A percentile compares a stretch with the other conserved stretches of the same genome.
These are phyloP conservation scores for Eupeodes latifasciatus DNA, from an alignment of 2,888 invertebrate species.

Conservation along the genomic window DNA sequence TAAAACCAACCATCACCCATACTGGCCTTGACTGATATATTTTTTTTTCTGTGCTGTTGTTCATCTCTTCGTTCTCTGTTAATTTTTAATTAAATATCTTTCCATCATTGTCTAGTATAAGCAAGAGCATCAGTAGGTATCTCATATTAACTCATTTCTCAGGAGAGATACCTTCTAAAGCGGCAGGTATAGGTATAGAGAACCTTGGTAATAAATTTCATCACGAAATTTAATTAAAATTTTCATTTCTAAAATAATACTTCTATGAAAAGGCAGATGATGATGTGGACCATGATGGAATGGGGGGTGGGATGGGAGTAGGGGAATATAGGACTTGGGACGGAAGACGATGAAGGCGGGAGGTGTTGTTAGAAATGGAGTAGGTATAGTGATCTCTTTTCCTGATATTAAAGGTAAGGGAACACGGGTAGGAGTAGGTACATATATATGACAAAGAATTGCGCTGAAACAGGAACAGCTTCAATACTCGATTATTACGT, in stretches of 20 bases:
- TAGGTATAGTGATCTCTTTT: conserved; percentile 16
- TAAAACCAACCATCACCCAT: conserved; percentile 27
- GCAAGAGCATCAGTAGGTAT: conserved; percentile 49
- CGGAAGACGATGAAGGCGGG: conserved; percentile 3
- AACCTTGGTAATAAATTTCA: conserved; percentile 72
- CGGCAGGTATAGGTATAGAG: conserved; percentile 50
- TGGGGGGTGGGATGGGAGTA: background rate
- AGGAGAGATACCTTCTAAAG: conserved; percentile 59
- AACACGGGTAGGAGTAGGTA: too few relatives aligned
- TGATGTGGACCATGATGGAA: background rate
- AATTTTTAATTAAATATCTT: conserved; percentile 74
- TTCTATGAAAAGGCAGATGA: conserved; percentile 31
- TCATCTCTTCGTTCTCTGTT: conserved; percentile 40
- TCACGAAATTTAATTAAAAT: conserved; percentile 75
- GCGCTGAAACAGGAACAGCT: conserved; percentile 65
- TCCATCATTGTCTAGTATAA: conserved; percentile 45
- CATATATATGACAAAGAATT: conserved; percentile 60
- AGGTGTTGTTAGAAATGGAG: conserved; percentile 2
- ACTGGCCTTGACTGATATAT: conserved; percentile 63
- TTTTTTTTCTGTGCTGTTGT: background rate
- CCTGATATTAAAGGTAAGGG: conserved; percentile 18
- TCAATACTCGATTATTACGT: conserved; percentile 72
- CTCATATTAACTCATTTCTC: conserved; percentile 67
- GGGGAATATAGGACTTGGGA: background rate
- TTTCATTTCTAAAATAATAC: conserved; percentile 75